Percentiles rank a stretch among this genome's conserved stretches.
Evolutionary conservation across 2,797 vertebrate genomes (phyloP).

Genomic region (Pipistrellus kuhlii): DNA sequence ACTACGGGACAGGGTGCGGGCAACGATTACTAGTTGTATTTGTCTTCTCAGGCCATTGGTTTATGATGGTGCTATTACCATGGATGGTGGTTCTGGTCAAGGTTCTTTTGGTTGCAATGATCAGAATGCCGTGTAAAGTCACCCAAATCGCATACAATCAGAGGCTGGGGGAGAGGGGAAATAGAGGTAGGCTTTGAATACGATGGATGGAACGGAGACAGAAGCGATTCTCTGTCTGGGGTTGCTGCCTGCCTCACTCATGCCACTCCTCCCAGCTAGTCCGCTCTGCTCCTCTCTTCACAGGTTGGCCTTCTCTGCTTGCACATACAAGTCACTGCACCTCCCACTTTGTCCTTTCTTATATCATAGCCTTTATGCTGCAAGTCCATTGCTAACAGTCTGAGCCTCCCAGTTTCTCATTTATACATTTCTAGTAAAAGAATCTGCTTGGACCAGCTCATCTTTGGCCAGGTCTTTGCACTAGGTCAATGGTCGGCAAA

Average conservation of each 20-base stretch:
- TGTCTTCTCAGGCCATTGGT: conserved; percentile 50
- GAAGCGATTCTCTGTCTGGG: neutral
- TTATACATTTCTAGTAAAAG: neutral
- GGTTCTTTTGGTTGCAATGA: conserved; percentile 4
- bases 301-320: neutral
- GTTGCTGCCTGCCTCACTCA: neutral
- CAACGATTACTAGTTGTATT: conserved; percentile 52
- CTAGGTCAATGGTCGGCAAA: neutral
- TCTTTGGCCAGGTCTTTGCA: neutral
- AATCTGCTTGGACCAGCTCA: neutral
- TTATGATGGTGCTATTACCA: conserved; percentile 47
- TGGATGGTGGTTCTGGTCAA: conserved; percentile 48
- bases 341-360: neutral
- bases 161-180: neutral
- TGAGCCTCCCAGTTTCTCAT: neutral
- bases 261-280: fast-evolving
- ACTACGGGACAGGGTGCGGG: neutral
- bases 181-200: neutral
- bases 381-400: neutral
- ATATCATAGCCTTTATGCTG: neutral
- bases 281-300: neutral
- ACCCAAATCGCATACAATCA: neutral
- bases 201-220: neutral
- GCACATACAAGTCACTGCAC: no score
- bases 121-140: conserved; percentile 4